Conservation (phyloP, 2,113 vertebrate species). For the Microcebus lehilahytsara region DNA sequence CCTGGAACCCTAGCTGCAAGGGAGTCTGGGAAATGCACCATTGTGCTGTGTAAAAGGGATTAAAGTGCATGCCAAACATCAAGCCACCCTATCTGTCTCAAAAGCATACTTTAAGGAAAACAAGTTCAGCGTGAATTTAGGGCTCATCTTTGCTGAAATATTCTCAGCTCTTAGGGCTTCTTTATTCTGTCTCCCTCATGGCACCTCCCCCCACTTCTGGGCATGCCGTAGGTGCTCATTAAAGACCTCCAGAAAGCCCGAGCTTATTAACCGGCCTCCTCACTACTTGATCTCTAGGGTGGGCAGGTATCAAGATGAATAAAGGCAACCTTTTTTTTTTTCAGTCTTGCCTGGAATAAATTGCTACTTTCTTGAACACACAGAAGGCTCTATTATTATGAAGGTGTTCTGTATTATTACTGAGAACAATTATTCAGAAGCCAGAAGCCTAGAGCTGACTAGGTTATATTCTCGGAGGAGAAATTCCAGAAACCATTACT, state of each 20-base stretch:
- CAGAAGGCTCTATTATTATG: constrained; percentile 68
- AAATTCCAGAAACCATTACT: constrained; percentile 72
- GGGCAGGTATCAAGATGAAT: constrained; percentile 62
- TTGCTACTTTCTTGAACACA: constrained; percentile 69
- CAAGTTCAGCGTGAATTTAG: background rate
- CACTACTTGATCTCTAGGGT: constrained; percentile 49
- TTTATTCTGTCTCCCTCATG: constrained; percentile 34
- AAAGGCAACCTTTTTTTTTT: constrained; percentile 36
- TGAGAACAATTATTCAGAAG: constrained; percentile 71
- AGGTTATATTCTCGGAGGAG: constrained; percentile 65
- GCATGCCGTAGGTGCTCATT: constrained; percentile 37
- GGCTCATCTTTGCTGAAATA: constrained; percentile 36
- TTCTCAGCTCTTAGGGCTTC: constrained; percentile 9
- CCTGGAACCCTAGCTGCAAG: constrained; percentile 48
- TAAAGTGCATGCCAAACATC: background rate
- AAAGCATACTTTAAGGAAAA: constrained; percentile 29
- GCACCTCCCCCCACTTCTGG: background rate
- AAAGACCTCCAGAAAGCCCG: constrained; percentile 52
- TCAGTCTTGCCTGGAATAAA: constrained; percentile 67
- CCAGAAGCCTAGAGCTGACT: constrained; percentile 60
- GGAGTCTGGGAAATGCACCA: background rate
- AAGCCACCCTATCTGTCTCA: background rate
- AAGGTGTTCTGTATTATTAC: constrained; percentile 72
- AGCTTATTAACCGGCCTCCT: constrained; percentile 34
- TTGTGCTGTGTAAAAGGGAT: background rate